Conservation (phyloP, 2,113 vertebrate genomes). For the Oreochromis tanganicae region DNA sequence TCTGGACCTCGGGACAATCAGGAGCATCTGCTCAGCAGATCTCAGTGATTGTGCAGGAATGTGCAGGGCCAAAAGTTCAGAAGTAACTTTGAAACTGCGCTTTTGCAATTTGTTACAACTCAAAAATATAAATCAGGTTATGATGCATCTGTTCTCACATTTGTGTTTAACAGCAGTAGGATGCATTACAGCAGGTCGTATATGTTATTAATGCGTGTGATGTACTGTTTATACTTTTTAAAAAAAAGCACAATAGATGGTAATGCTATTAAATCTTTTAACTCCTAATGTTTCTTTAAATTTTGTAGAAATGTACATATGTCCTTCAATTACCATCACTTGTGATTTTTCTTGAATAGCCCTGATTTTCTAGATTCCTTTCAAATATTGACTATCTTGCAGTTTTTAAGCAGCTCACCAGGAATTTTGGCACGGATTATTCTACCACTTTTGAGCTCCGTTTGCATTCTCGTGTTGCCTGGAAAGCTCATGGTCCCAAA, state of each 20-base stretch:
- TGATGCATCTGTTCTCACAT: neutral
- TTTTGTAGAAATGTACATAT: neutral
- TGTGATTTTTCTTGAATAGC: neutral
- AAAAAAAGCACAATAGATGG: neutral
- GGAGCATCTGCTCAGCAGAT: neutral
- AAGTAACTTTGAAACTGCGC: neutral
- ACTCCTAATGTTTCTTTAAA: neutral
- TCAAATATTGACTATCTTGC: slow-evolving; percentile 1
- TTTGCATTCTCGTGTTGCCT: neutral
- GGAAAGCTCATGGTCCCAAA: neutral
- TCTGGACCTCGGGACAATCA: neutral
- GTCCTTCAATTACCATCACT: neutral
- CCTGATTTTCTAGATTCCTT: slow-evolving; percentile 1
- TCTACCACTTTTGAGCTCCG: neutral
- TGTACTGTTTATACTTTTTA: neutral
- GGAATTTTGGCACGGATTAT: neutral
- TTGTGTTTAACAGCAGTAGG: neutral
- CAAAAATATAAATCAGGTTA: neutral
- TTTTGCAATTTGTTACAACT: neutral
- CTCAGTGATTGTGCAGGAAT: neutral
- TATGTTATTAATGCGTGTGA: neutral
- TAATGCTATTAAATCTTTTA: neutral
- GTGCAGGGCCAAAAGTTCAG: neutral
- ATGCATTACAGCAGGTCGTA: neutral
- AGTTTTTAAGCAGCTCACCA: neutral